These are phyloP conservation scores for Adelognathus sp. DNA, from an alignment of 2,888 invertebrate genomes.

Conservation along the genomic window DNA sequence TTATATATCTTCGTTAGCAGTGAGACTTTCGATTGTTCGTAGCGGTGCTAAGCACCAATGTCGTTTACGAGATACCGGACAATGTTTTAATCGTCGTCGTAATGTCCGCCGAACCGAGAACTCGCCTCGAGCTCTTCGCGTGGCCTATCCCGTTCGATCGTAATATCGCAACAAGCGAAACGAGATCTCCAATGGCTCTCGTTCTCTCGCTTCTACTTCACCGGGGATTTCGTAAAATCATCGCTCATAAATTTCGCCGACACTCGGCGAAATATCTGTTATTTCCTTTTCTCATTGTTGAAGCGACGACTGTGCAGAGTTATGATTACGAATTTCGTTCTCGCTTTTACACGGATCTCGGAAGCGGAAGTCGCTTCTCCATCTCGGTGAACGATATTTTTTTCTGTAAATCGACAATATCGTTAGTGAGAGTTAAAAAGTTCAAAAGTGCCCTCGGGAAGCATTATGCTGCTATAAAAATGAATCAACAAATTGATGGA, in stretches of 20 bases:
- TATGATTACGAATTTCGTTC: background rate
- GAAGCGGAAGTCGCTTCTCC: slow-evolving; percentile 49
- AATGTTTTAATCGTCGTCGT: slow-evolving; percentile 77
- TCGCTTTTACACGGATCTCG: background rate
- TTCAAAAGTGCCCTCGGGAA: too few species aligned
- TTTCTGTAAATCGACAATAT: background rate
- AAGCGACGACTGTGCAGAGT: background rate
- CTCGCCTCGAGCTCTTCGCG: slow-evolving; percentile 33
- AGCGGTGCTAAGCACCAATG: slow-evolving; percentile 72
- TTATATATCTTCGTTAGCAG: slow-evolving; percentile 65
- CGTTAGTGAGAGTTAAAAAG: too few species aligned
- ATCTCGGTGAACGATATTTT: slow-evolving; percentile 2
- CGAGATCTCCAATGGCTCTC: slow-evolving; percentile 6
- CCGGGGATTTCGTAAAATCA: slow-evolving; percentile 60
- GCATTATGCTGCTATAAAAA: too few species aligned
- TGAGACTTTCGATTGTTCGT: slow-evolving; percentile 51
- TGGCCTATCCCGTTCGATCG: slow-evolving; percentile 30
- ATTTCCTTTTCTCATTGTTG: slow-evolving; percentile 9
- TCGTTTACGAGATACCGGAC: slow-evolving; percentile 71
- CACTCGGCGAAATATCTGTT: slow-evolving; percentile 22
- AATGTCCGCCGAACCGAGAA: slow-evolving; percentile 72
- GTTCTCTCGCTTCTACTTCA: background rate
- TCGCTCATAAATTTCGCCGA: slow-evolving; percentile 55
- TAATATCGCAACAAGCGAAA: slow-evolving; percentile 27
- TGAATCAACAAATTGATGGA: too few species aligned